Base-by-base conservation (phyloP, 2,888 invertebrate genomes). In the Calameuta idolon region DNA sequence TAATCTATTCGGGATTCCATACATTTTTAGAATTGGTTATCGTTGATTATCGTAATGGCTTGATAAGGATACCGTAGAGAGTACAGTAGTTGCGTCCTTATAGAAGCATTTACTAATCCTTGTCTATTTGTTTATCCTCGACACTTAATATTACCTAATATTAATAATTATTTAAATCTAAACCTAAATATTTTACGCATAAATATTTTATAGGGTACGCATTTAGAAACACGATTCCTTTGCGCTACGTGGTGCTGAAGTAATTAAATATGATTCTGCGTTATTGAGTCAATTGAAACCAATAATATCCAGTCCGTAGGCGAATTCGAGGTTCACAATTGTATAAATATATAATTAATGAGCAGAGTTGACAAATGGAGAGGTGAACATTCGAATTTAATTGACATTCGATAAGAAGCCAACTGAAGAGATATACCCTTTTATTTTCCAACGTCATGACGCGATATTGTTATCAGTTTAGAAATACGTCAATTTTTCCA, bases 211-310 rank as follows among this genome's bases (percentile, higher is more conserved):
- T 23, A 9, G 23, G 2, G 23, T 23, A 55, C 2, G 23, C 23
- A 55, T 55, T 55, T 23, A 55, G 23, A 23, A 55, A 23, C 23
- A 23, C 2, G 23, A 55, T 55, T 55, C 55, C 9, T 55, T 55
- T 55, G 55, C 1, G 55, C 23, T 23, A 5, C 55, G 23, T 23
- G 55, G 9, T 30, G 31, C 69, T 35, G 75, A 34, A 80, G 78
- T 84, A 84, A 85, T 85, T 85, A 81, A 82, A 82, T 82, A 78
- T 81, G 81, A 86, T 85, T 85, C 79, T 79, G 71, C 75, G 80
- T 85, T 83, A 88, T 88, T 86, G 86, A 86, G 84, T 81, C 88
- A 89, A 89, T 89, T 88, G 89, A 84, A 83, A 81, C 77, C 87
- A 89, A 88, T 89, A 79, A 55, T 23, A 55, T 55, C 23, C 23